Conservation (phyloP, 2,797 vertebrate species). For the Lycodopsis pacificus region DNA sequence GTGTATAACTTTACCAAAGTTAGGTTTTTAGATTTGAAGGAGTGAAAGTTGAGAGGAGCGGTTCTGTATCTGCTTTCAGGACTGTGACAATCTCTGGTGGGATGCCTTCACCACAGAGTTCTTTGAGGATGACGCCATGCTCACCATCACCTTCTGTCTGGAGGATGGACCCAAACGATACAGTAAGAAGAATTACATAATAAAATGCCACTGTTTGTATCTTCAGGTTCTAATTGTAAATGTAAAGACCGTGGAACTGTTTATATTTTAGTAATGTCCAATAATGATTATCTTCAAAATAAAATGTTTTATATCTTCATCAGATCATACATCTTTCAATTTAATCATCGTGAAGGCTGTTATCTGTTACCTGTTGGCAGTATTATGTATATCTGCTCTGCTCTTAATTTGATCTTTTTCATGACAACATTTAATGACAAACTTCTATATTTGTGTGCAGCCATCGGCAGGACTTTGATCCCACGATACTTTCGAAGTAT, state of each 20-base stretch:
- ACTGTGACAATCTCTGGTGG: constrained; percentile 99
- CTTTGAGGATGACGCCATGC: constrained; percentile 98
- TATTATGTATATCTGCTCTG: not conserved
- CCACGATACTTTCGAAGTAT: constrained; percentile 99
- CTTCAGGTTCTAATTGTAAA: not conserved
- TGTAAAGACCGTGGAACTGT: not conserved
- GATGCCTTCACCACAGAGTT: constrained; percentile 99
- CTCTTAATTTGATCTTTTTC: not conserved
- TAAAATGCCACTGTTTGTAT: not conserved
- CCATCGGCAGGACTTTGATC: constrained; percentile 98
- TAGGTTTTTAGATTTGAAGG: not conserved
- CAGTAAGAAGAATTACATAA: constrained; percentile 85
- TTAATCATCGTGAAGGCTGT: not conserved
- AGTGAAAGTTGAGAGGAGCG: not conserved
- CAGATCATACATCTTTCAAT: not conserved
- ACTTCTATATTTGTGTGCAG: constrained; percentile 72
- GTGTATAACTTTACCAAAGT: not conserved
- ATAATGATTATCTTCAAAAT: not conserved
- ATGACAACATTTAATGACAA: not conserved
- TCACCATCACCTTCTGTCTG: constrained; percentile 98
- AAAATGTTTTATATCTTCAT: not conserved
- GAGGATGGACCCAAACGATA: constrained; percentile 99
- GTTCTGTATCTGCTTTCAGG: constrained; percentile 77
- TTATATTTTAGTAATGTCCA: not conserved
- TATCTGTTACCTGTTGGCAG: too few relatives aligned